Conservation (phyloP, 53 echinoderm and acorn worm genomes). For the Arbacia lixula region DNA sequence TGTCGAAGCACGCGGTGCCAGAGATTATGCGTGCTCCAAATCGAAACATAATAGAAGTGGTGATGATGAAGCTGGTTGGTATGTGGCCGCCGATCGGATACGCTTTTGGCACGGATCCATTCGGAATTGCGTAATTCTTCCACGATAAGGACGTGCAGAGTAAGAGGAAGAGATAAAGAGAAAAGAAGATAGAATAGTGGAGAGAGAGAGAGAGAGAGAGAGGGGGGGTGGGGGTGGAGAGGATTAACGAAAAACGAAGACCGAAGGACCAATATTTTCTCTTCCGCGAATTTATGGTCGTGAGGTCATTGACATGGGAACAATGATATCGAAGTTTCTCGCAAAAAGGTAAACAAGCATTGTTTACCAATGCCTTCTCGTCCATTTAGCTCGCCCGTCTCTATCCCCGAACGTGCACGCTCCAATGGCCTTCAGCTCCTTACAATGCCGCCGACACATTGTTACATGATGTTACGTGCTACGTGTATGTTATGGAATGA, state of each 20-base stretch:
- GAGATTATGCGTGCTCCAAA: slow-evolving; percentile 12
- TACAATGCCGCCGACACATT: too few species aligned
- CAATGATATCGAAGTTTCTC: slow-evolving; percentile 31
- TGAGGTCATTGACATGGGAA: slow-evolving; percentile 26
- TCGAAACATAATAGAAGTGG: slow-evolving; percentile 12
- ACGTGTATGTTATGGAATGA: too few species aligned
- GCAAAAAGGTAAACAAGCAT: slow-evolving; percentile 13
- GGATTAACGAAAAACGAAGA: not conserved
- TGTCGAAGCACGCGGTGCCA: slow-evolving; percentile 24
- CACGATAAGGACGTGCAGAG: too few species aligned
- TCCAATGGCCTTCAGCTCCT: too few species aligned
- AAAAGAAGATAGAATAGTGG: too few species aligned
- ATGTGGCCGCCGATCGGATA: not conserved
- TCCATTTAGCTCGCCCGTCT: too few species aligned
- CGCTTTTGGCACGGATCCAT: slow-evolving; percentile 46
- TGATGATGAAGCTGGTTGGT: slow-evolving; percentile 33
- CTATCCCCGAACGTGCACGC: too few species aligned
- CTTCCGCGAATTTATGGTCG: slow-evolving; percentile 48
- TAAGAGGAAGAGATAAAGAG: too few species aligned
- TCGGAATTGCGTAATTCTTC: slow-evolving; percentile 35
- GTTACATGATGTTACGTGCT: too few species aligned
- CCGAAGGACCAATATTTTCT: slow-evolving; percentile 30
- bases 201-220: too few species aligned
- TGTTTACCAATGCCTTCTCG: too few species aligned
- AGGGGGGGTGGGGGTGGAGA: too few species aligned